These are phyloP conservation scores for Paratrypauchen microcephalus DNA, from an alignment of 2,797 vertebrate genomes.

Conservation along the genomic window DNA sequence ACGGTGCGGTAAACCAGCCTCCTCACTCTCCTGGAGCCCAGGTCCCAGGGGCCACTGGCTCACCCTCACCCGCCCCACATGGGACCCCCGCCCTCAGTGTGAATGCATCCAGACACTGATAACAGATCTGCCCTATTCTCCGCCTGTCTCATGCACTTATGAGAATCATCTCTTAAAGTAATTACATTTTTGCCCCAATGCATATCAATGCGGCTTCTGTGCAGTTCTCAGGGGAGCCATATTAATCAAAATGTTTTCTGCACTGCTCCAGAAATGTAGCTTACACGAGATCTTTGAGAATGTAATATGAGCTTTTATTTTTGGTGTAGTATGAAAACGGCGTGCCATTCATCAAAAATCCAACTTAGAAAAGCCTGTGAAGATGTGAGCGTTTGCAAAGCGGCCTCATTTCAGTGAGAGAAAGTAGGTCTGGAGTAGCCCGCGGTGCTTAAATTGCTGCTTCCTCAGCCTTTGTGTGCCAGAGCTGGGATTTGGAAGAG, in stretches of 20 bases:
- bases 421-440: constrained; percentile 81
- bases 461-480: constrained; percentile 67
- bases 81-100: constrained; percentile 57
- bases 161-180: constrained; percentile 80
- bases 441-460: constrained; percentile 66
- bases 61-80: constrained; percentile 59
- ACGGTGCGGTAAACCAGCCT: constrained; percentile 51
- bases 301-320: constrained; percentile 10
- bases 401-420: constrained; percentile 75
- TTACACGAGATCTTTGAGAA: background rate
- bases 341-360: constrained; percentile 23
- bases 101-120: constrained; percentile 56
- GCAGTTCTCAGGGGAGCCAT: constrained; percentile 70
- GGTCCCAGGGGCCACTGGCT: constrained; percentile 45
- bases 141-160: constrained; percentile 74
- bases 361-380: constrained; percentile 43
- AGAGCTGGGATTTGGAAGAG: constrained; percentile 63
- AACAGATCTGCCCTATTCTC: constrained; percentile 66
- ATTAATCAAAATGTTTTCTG: constrained; percentile 66
- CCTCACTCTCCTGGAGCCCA: constrained; percentile 41
- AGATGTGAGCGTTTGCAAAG: constrained; percentile 61
- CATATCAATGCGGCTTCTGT: constrained; percentile 71
- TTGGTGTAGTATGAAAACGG: constrained; percentile 7
- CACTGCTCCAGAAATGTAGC: constrained; percentile 22
- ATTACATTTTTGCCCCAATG: constrained; percentile 83